These are phyloP conservation scores for Endomychus coccineus DNA, from an alignment of 2,888 invertebrate species.

Conservation along the genomic window DNA sequence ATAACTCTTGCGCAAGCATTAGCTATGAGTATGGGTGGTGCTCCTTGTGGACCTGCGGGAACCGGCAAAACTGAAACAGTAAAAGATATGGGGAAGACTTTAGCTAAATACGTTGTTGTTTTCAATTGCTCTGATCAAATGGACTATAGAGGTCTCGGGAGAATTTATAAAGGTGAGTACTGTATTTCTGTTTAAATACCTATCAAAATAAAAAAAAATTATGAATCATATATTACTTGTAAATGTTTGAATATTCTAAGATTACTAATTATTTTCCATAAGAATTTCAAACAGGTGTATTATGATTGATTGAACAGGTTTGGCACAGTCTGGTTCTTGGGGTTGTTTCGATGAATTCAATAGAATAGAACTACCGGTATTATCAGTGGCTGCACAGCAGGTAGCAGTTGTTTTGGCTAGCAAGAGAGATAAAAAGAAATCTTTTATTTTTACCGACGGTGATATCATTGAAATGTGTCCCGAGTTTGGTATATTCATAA, in stretches of 20 bases:
- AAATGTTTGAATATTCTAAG: too few species aligned
- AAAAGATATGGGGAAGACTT: constrained; percentile 96
- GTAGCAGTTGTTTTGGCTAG: constrained; percentile 88
- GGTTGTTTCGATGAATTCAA: constrained; percentile 98
- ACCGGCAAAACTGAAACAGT: constrained; percentile 97
- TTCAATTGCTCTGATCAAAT: constrained; percentile 99
- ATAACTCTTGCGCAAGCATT: constrained; percentile 94
- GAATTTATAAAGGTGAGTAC: constrained; percentile 82
- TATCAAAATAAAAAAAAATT: too few species aligned
- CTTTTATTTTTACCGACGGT: constrained; percentile 90
- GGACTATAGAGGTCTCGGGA: constrained; percentile 92
- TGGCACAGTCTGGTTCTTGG: constrained; percentile 95
- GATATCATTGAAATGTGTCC: constrained; percentile 87
- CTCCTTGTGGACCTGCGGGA: constrained; percentile 95
- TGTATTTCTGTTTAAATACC: too few species aligned
- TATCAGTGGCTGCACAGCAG: constrained; percentile 94
- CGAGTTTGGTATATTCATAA: constrained; percentile 95
- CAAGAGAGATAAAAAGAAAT: constrained; percentile 88
- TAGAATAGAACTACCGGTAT: constrained; percentile 85
- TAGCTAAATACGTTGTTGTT: constrained; percentile 94
- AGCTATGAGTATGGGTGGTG: constrained; percentile 93
- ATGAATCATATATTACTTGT: too few species aligned
- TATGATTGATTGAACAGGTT: constrained; percentile 46
- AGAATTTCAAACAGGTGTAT: too few species aligned
- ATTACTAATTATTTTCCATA: too few species aligned